These are phyloP conservation scores for Meloe dianella DNA, from an alignment of 2,888 invertebrate genomes.

Conservation along the genomic window DNA sequence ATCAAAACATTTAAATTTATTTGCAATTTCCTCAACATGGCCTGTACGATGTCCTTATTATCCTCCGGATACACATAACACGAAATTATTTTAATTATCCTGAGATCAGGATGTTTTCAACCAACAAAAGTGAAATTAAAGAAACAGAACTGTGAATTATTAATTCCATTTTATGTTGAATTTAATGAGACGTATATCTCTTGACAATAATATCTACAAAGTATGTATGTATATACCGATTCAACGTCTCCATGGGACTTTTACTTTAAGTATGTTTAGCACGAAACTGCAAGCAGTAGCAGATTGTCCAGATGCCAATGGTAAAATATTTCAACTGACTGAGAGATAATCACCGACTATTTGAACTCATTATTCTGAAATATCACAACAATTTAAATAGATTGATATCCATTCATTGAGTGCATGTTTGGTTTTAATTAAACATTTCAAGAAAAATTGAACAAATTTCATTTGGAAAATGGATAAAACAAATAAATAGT, in stretches of 20 bases:
- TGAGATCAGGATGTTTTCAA: not conserved
- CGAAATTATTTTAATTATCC: not conserved
- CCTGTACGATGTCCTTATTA: not conserved
- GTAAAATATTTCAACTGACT: not conserved
- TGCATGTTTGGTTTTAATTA: constrained; percentile 1
- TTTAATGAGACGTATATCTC: not conserved
- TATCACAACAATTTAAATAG: not conserved
- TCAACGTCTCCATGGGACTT: constrained; percentile 19
- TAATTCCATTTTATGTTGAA: constrained; percentile 3
- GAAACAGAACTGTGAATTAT: not conserved
- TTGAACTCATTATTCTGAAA: not conserved
- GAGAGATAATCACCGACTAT: not conserved
- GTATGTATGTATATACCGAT: too few species aligned
- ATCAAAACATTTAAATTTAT: not conserved
- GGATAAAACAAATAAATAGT: too few species aligned
- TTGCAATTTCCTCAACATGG: not conserved
- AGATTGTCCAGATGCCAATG: constrained; percentile 27
- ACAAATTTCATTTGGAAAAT: not conserved
- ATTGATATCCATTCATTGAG: not conserved
- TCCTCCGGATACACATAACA: not conserved
- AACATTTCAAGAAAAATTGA: not conserved
- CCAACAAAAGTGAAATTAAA: not conserved
- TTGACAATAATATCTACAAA: constrained; percentile 31
- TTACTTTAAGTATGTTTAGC: constrained; percentile 17
- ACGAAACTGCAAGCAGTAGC: constrained; percentile 27